Conservation (phyloP, 30 jellyfish, hydroid and myxozoan species). For the Turritopsis dohrnii region DNA sequence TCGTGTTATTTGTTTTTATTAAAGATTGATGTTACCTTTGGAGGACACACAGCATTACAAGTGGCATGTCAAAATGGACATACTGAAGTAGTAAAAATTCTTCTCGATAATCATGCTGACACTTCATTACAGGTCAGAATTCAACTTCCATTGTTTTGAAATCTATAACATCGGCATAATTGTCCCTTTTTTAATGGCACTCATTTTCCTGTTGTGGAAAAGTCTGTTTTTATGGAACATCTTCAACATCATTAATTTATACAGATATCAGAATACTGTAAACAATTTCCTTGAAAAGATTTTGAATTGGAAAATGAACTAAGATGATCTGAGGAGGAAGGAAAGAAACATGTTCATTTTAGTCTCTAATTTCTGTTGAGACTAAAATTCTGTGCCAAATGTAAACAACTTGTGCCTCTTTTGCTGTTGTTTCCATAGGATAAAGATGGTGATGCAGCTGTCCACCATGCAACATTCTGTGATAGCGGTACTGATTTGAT, state of each 20-base stretch:
- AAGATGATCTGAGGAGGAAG: too few species aligned
- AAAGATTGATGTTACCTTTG: slow-evolving; percentile 69
- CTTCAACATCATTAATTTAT: too few species aligned
- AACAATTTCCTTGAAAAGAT: too few species aligned
- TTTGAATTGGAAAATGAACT: too few species aligned
- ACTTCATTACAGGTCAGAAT: slow-evolving; percentile 53
- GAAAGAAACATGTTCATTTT: too few species aligned
- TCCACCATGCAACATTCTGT: slow-evolving; percentile 85
- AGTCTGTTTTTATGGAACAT: too few species aligned
- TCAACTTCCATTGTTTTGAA: too few species aligned
- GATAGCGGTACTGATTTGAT: slow-evolving; percentile 49
- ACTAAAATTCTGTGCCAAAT: too few species aligned
- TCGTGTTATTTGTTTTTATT: not conserved
- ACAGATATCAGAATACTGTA: too few species aligned
- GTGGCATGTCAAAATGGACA: slow-evolving; percentile 94
- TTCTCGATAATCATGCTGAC: slow-evolving; percentile 60
- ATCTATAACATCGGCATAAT: too few species aligned
- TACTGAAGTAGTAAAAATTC: slow-evolving; percentile 46
- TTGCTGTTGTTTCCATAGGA: slow-evolving; percentile 36
- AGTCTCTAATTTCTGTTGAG: too few species aligned
- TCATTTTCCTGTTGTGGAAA: not conserved
- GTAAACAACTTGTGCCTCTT: too few species aligned
- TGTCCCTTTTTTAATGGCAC: not conserved
- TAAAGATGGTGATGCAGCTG: slow-evolving; percentile 89
- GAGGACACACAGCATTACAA: slow-evolving; percentile 93